Evolutionary conservation across 2,797 vertebrate genomes (phyloP), one percentile per base, ranked within the genome.

Genomic region (Brachyrhaphis roseni): DNA sequence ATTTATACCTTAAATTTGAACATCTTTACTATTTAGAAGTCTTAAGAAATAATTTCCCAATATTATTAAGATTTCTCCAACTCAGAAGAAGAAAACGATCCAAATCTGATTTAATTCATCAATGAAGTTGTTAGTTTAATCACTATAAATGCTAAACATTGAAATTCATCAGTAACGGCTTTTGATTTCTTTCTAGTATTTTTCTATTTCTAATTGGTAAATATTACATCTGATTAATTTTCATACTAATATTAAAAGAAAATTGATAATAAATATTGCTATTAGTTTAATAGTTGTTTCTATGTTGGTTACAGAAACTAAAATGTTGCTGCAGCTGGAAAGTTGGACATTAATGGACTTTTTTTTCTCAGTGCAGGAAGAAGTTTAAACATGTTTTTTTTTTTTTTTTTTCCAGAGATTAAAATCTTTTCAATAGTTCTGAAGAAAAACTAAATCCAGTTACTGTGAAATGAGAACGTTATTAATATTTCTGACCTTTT

Each of bases 401-500:
- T 47, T 43, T 70, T 45, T n/a, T 45, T 45, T 51, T 51, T 16
- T 16, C 36, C 68, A 45, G 11, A 23, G 39, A 39, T 71, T 4
- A 16, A 43, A 28, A 7, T 45, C 68, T 45, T 26, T 45, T n/a
- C n/a, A 16, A 28, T 3, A 3, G 26, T 45, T 45, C 41, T 45
- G 41, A 28, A 71, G 39, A 71, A 71, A 15, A 71, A 45, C 26
- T 16, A 13, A 71, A 45, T 45, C 5, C 26, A 20, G 39, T 68
- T 41, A 23, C 64, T 41, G 64, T n/a, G 23, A 70, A 26, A 68
- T 23, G 23, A 70, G 66, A 45, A 45, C 41, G 6, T 70, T 46
- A 11, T 51, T 43, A 57, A 59, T 57, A 75, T 59, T 57, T 57
- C 49, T 75, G 74, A 75, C 74, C 53, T 75, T 74, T 74, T 74